These are phyloP conservation scores for Dysidea cf. avara DNA, from an alignment of 37 sponge, comb jelly and placozoan species.

Conservation along the genomic window DNA sequence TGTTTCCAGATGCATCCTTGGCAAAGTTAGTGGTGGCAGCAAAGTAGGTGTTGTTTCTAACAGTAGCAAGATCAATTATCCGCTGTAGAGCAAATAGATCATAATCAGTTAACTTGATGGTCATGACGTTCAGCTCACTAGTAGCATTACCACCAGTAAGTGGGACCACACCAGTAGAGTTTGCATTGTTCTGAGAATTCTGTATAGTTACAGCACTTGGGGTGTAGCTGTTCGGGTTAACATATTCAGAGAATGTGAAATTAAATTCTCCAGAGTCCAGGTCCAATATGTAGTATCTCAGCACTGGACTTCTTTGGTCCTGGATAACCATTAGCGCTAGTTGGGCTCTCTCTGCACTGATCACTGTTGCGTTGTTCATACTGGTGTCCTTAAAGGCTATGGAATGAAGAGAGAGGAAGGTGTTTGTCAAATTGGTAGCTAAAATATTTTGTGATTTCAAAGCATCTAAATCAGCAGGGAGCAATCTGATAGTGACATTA, in stretches of 20 bases:
- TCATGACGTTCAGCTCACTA: conserved; percentile 47
- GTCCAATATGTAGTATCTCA: conserved; percentile 60
- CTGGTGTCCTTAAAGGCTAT: conserved; percentile 70
- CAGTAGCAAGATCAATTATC: conserved; percentile 30
- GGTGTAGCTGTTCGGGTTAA: conserved; percentile 38
- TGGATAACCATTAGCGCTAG: conserved; percentile 16
- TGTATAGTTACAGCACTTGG: conserved; percentile 29
- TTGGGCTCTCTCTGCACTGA: conserved; percentile 26
- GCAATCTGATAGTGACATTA: conserved; percentile 48
- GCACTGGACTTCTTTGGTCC: conserved; percentile 49
- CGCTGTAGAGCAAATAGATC: conserved; percentile 60
- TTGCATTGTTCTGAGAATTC: conserved; percentile 11
- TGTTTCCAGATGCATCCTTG: conserved; percentile 48
- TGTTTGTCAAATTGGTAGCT: conserved; percentile 44
- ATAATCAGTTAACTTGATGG: conserved; percentile 19
- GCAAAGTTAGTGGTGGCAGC: conserved; percentile 42
- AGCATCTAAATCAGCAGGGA: conserved; percentile 64
- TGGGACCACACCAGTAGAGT: neutral
- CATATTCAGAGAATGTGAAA: conserved; percentile 79
- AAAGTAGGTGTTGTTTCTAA: conserved; percentile 45
- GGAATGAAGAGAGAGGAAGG: conserved; percentile 43
- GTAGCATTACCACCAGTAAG: conserved; percentile 59
- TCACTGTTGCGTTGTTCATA: conserved; percentile 30
- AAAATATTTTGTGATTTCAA: conserved; percentile 55
- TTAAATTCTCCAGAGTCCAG: conserved; percentile 60